phyloP scores from a whole-genome alignment of 2,113 vertebrate genomes.

The Aspidoscelis tigris region DNA sequence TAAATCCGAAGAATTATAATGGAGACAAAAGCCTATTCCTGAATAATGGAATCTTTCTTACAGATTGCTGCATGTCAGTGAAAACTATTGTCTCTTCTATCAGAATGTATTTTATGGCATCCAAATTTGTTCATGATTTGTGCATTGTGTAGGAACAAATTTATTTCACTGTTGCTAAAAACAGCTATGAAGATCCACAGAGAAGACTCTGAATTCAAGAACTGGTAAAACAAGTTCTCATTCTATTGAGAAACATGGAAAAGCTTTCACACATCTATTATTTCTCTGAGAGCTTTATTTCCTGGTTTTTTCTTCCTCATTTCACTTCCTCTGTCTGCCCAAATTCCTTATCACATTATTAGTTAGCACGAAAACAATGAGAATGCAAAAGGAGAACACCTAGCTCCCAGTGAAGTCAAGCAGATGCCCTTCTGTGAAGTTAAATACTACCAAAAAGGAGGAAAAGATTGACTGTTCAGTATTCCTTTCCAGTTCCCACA shows the following conservation, averaged over 20 bases:
- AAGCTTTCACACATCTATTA: not conserved
- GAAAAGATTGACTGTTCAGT: not conserved
- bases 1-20: not conserved
- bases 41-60: not conserved
- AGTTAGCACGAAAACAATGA: not conserved
- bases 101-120: not conserved
- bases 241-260: not conserved
- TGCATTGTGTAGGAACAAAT: fast-evolving
- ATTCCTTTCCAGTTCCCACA: constrained; percentile 11
- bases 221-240: not conserved
- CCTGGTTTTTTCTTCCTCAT: not conserved
- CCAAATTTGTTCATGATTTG: not conserved
- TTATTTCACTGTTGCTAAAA: not conserved
- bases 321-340: not conserved
- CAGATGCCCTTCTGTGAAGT: not conserved
- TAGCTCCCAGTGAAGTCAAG: not conserved
- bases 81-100: not conserved
- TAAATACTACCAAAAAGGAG: not conserved
- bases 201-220: not conserved
- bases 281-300: not conserved
- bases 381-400: not conserved
- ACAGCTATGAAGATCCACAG: not conserved
- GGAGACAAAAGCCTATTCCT: not conserved
- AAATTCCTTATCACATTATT: not conserved
- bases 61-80: not conserved